Base-by-base conservation (phyloP, 2,113 vertebrate genomes). In the Odocoileus virginianus region DNA sequence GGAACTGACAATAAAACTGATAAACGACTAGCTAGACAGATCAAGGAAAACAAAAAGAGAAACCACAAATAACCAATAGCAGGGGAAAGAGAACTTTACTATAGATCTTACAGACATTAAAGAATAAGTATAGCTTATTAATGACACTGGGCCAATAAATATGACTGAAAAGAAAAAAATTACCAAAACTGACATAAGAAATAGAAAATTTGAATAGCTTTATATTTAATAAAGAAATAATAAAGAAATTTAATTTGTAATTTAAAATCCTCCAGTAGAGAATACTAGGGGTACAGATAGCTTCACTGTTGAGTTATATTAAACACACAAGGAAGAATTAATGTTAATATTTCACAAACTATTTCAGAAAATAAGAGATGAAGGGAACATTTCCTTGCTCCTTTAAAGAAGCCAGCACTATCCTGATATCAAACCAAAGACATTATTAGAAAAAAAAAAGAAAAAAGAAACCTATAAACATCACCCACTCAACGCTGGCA, bases 151-250 rank as follows among this genome's bases (percentile, higher is more conserved):
- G 28, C 4, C 79, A 91, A 94, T 52, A 76, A 91, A 78, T 40
- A n/a, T 88, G 47, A 91, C 21, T 87, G 28, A 91, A 87, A 87
- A 36, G n/a, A 91, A 89, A 33, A 94, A 81, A 93, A 94, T 52
- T 94, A 94, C 17, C n/a, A 97, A 93, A 58, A 82, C 5, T 47
- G 45, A 91, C 52, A 57, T 28, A 57, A 52, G 47, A 82, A 81
- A 90, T 0, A 89, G 10, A 89, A 89, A 71, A 60, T 60, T 21
- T 82, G 33, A 92, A 58, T 81, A 92, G 64, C 36, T 90, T 40
- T 83, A 3, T n/a, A 52, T 52, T 57, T 64, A 60, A 55, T 52
- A 47, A 57, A 74, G 54, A 74, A 74, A 78, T 3, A 54, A 60
- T 43, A 47, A 64, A 57, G 47, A 64, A 55, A 78, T 3, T 89